Conservation (phyloP, 2,888 invertebrate species). For the Parnassius orleans region DNA sequence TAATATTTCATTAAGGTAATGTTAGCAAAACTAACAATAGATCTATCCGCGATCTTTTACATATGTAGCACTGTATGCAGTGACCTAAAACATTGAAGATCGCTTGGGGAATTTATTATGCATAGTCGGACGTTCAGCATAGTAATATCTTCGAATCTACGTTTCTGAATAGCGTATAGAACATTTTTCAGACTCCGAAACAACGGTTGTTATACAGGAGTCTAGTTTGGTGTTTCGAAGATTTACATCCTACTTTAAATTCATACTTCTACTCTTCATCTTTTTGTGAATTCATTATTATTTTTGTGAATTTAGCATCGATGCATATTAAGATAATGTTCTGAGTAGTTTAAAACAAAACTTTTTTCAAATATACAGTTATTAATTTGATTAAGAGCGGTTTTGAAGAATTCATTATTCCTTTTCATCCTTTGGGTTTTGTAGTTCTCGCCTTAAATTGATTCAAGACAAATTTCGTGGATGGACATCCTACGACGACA, state of each 20-base stretch:
- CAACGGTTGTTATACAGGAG: slow-evolving; percentile 13
- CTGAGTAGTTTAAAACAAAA: too few species aligned
- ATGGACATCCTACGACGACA: too few species aligned
- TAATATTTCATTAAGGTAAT: too few species aligned
- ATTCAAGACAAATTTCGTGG: too few species aligned
- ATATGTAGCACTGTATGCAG: slow-evolving; percentile 28
- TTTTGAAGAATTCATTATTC: too few species aligned
- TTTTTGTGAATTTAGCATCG: background rate
- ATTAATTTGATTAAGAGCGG: too few species aligned
- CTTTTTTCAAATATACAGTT: too few species aligned
- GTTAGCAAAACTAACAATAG: background rate
- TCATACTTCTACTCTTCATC: background rate
- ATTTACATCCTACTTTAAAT: slow-evolving; percentile 16
- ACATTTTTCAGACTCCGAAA: slow-evolving; percentile 12
- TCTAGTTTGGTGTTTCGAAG: slow-evolving; percentile 9
- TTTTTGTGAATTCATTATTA: background rate
- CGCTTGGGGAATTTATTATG: slow-evolving; percentile 48
- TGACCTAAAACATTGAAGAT: slow-evolving; percentile 45
- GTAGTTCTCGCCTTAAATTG: too few species aligned
- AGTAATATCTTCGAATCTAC: slow-evolving; percentile 33
- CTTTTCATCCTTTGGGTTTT: too few species aligned
- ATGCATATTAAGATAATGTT: too few species aligned
- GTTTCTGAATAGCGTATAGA: slow-evolving; percentile 14
- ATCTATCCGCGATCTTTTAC: background rate
- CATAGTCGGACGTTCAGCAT: slow-evolving; percentile 36